Conservation (phyloP, 1,140 invertebrate genomes). For the Himalopsyche phryganea region DNA sequence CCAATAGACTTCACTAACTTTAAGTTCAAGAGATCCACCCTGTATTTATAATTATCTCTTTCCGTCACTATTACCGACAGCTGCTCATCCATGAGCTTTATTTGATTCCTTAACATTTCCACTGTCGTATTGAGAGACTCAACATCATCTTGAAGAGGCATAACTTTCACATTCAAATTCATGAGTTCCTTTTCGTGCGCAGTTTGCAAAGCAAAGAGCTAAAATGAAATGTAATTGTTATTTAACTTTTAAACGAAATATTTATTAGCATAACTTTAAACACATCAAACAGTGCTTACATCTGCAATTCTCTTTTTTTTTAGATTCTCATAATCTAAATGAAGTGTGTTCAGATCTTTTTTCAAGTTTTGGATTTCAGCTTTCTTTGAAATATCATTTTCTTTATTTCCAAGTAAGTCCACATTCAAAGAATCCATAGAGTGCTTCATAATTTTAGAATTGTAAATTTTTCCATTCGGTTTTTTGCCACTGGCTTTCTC, state of each 20-base stretch:
- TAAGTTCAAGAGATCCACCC: slow-evolving; percentile 37
- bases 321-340: slow-evolving; percentile 39
- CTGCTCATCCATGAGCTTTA: slow-evolving; percentile 55
- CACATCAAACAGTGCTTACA: slow-evolving; percentile 42
- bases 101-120: slow-evolving; percentile 54
- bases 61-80: slow-evolving; percentile 54
- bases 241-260: too few species aligned
- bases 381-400: slow-evolving; percentile 41
- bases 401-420: slow-evolving; percentile 40
- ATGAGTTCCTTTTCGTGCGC: slow-evolving; percentile 73
- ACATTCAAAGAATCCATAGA: slow-evolving; percentile 45
- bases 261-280: too few species aligned
- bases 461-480: slow-evolving; percentile 28
- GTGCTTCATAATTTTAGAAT: slow-evolving; percentile 39
- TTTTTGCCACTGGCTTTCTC: slow-evolving; percentile 39
- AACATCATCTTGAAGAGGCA: slow-evolving; percentile 55
- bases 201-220: slow-evolving; percentile 71
- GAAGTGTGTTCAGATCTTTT: slow-evolving; percentile 57
- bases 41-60: slow-evolving; percentile 57
- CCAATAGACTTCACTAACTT: slow-evolving; percentile 16
- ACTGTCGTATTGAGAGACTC: slow-evolving; percentile 54
- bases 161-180: slow-evolving; percentile 55
- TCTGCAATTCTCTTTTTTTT: slow-evolving; percentile 74
- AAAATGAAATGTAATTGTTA: slow-evolving; percentile 26
- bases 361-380: slow-evolving; percentile 58